Percentiles rank a stretch among this genome's conserved stretches.
These are phyloP conservation scores for Pseudococcus viburni DNA, from an alignment of 2,888 invertebrate genomes.

Conservation along the genomic window DNA sequence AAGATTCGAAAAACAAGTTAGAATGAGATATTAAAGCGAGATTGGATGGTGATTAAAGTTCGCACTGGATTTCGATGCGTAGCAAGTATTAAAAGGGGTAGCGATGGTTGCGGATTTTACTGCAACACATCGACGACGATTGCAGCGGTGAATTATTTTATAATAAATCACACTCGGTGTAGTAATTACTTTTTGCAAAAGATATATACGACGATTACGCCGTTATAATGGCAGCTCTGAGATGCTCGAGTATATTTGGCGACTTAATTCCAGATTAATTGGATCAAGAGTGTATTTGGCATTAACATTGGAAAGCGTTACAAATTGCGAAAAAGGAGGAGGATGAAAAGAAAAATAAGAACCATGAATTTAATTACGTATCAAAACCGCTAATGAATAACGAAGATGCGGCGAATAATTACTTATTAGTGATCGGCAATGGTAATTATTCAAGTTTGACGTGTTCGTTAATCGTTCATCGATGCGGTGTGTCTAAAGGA, in stretches of 20 bases:
- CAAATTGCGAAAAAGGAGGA: slow-evolving; percentile 34
- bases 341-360: not conserved
- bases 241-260: slow-evolving; percentile 11
- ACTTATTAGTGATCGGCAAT: slow-evolving; percentile 5
- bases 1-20: not conserved
- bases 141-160: not conserved
- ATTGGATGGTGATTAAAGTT: slow-evolving; percentile 22
- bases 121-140: not conserved
- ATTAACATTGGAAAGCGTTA: slow-evolving; percentile 56
- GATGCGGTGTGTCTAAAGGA: slow-evolving; percentile 2
- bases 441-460: slow-evolving; percentile 37
- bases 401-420: slow-evolving; percentile 20
- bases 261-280: slow-evolving; percentile 51
- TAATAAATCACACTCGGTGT: not conserved
- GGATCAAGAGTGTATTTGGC: slow-evolving; percentile 36
- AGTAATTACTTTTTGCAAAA: not conserved
- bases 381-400: slow-evolving; percentile 39
- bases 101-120: not conserved
- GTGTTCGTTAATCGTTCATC: slow-evolving; percentile 25
- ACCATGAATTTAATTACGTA: slow-evolving; percentile 32
- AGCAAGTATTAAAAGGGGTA: not conserved
- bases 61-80: not conserved
- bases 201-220: not conserved
- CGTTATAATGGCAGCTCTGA: not conserved
- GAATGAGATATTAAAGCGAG: not conserved